Base-by-base conservation (phyloP, 1,140 invertebrate genomes). In the Lineus longissimus region DNA sequence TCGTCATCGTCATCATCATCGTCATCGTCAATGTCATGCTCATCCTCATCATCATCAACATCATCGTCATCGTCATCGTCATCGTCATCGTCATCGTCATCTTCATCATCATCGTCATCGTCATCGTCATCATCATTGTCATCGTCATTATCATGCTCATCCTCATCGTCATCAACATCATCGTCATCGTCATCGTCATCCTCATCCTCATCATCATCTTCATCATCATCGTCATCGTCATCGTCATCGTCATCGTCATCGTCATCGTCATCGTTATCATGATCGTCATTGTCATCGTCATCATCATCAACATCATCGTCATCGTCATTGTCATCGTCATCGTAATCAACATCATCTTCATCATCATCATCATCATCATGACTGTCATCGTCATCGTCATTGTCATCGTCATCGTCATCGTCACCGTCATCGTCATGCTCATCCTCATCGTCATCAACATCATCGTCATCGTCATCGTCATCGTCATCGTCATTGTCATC, bases 161-260 rank as follows among this genome's bases (percentile, higher is more conserved):
- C n/a, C n/a, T n/a, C n/a, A n/a, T n/a, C n/a, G n/a, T n/a, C n/a
- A n/a, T n/a, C n/a, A n/a, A n/a, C n/a, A n/a, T n/a, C n/a, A n/a
- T n/a, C n/a, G n/a, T n/a, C n/a, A n/a, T n/a, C n/a, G n/a, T n/a
- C n/a, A n/a, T n/a, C n/a, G n/a, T n/a, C n/a, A n/a, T n/a, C n/a
- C n/a, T n/a, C n/a, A n/a, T n/a, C n/a, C n/a, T n/a, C n/a, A n/a
- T n/a, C n/a, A n/a, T n/a, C n/a, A n/a, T n/a, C n/a, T n/a, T n/a
- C n/a, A n/a, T n/a, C n/a, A 61, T 61, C 59, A 55, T 61, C 40
- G 55, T 61, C 59, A 61, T 61, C 59, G 55, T 55, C 59, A 61
- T 55, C 59, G 55, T 55, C 59, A 55, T 2, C 59, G 29, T 55
- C 59, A 61, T 57, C 59, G 23, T n/a, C 41, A 33, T 15, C 59